Conservation (phyloP, 2,888 invertebrate species). For the Charanyca ferruginea region DNA sequence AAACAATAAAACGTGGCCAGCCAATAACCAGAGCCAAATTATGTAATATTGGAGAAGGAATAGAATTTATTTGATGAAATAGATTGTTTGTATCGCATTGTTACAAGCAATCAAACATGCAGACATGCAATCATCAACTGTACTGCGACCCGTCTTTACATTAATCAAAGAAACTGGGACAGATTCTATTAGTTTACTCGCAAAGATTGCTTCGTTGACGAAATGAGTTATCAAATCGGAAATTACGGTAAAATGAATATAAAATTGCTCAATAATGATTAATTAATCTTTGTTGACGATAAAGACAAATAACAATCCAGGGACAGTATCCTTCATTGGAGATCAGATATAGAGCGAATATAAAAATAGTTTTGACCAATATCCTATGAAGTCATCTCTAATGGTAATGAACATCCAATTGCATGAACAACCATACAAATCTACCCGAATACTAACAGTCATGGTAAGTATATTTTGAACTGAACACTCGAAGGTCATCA, state of each 20-base stretch:
- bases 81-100: conserved; percentile 67
- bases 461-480: conserved; percentile 16
- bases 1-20: conserved; percentile 70
- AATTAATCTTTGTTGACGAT: conserved; percentile 14
- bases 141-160: conserved; percentile 75
- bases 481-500: not conserved
- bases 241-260: conserved; percentile 55
- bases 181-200: conserved; percentile 64
- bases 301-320: no score
- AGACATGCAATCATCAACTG: conserved; percentile 70
- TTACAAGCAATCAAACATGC: conserved; percentile 48
- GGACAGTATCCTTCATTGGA: no score
- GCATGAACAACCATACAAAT: not conserved
- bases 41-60: conserved; percentile 72
- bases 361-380: not conserved
- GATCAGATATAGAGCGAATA: not conserved
- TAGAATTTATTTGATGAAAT: conserved; percentile 66
- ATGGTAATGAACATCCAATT: not conserved
- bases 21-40: conserved; percentile 75
- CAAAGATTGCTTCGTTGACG: conserved; percentile 58
- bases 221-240: conserved; percentile 59
- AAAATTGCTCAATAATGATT: conserved; percentile 48
- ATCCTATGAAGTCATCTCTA: not conserved
- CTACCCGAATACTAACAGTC: not conserved
- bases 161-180: conserved; percentile 81